These are phyloP conservation scores for Caenorhabditis briggsae DNA, from an alignment of 1,140 invertebrate genomes.

Conservation along the genomic window DNA sequence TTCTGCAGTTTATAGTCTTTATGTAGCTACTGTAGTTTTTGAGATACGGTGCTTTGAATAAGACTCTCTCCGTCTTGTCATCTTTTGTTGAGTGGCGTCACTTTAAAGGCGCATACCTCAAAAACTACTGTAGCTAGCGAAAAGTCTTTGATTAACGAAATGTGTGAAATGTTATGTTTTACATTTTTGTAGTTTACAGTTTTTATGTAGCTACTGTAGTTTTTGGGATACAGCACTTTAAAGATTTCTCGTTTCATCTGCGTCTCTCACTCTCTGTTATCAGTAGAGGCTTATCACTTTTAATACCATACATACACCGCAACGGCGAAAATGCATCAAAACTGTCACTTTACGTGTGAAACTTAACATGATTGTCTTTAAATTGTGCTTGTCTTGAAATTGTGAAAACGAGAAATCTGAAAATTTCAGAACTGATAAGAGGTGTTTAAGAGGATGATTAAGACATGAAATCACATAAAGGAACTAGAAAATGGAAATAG, in stretches of 20 bases:
- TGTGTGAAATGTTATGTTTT: neutral
- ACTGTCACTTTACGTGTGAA: conserved; percentile 48
- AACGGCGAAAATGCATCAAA: neutral
- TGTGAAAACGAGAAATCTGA: too few species aligned
- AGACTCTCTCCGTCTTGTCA: neutral
- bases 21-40: too few species aligned
- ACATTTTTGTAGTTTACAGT: neutral
- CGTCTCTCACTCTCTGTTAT: neutral
- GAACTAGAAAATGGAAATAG: too few species aligned
- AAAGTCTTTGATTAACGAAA: neutral
- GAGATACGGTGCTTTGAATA: too few species aligned
- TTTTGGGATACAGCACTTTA: neutral
- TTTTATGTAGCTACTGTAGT: neutral
- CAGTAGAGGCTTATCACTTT: neutral
- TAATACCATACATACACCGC: neutral
- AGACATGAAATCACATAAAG: too few species aligned
- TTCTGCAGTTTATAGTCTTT: too few species aligned
- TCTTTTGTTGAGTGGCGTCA: neutral
- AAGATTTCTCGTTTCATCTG: too few species aligned
- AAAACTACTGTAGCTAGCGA: neutral
- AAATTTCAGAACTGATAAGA: too few species aligned
- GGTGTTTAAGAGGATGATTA: too few species aligned
- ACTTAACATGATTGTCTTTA: neutral
- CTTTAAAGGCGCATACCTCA: neutral
- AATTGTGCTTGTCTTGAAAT: too few species aligned